Evolutionary conservation across 2,888 invertebrate genomes (phyloP).

Genomic region (Dorcus parallelipipedus): DNA sequence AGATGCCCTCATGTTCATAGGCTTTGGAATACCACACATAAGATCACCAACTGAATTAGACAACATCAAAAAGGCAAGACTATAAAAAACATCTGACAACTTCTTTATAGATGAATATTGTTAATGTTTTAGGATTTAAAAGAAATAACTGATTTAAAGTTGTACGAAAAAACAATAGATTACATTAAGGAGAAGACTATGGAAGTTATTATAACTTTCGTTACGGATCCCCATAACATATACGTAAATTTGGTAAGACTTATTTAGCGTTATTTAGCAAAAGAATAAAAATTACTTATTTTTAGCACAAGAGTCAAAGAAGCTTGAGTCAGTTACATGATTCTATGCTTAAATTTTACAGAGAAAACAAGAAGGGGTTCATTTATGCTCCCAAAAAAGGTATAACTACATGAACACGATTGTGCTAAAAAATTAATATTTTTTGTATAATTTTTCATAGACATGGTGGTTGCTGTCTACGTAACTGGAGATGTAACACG

Average conservation of each 20-base stretch:
- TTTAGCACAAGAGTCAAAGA: background rate
- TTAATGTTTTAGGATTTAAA: slow-evolving; percentile 6
- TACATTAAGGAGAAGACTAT: slow-evolving; percentile 47
- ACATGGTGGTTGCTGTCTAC: slow-evolving; percentile 54
- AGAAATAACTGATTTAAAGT: slow-evolving; percentile 8
- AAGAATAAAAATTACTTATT: background rate
- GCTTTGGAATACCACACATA: slow-evolving; percentile 19
- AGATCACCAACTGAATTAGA: slow-evolving; percentile 4
- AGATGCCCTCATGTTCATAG: slow-evolving; percentile 35
- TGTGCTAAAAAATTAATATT: slow-evolving; percentile 28
- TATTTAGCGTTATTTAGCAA: background rate
- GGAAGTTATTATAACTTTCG: slow-evolving; percentile 56
- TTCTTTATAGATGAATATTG: background rate
- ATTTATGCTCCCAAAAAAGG: slow-evolving; percentile 36
- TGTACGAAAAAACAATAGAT: slow-evolving; percentile 32
- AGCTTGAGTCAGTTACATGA: slow-evolving; percentile 19
- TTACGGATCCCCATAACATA: slow-evolving; percentile 64
- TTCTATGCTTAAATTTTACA: slow-evolving; percentile 32
- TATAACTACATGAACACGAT: slow-evolving; percentile 8
- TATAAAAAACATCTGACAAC: background rate
- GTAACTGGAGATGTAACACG: slow-evolving; percentile 38
- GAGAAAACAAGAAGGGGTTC: slow-evolving; percentile 19
- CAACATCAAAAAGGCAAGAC: slow-evolving; percentile 9
- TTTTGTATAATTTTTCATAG: slow-evolving; percentile 39
- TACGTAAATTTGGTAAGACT: slow-evolving; percentile 59